Base-by-base conservation (phyloP, 2,797 vertebrate species). In the Pangasius krempfi region DNA sequence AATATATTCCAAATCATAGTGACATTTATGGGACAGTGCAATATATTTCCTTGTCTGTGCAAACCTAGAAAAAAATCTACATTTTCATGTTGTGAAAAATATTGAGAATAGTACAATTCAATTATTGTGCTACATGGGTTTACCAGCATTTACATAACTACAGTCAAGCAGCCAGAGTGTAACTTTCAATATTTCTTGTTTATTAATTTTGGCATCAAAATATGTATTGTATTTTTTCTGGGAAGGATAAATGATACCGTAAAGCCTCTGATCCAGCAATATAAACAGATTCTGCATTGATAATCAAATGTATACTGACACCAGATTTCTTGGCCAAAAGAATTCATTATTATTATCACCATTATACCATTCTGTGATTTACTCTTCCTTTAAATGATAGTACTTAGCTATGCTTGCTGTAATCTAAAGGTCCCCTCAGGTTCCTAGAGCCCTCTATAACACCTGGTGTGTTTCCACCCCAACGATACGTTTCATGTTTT, bases 1-100 rank as follows among this genome's bases (percentile, higher is more conserved):
- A 84, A 22, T 84, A 47, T 82, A 75, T 88, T 83, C 13, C 37
- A 83, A 88, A 84, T 88, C 80, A 88, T 12, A 33, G 80, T 84
- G 80, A 75, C 80, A 62, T 84, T 88, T 88, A 88, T 88, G 80
- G 87, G 68, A 75, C 56, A 52, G 56, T 16, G 18, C 33, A 3
- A 82, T 82, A 62, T 82, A 82, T 82, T 62, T 60, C 22, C 79
- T 60, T 60, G 33, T 60, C 79, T 60, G 54, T 60, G 56, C 56
- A 82, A 40, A 82, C 22, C 10, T 60, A 13, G 5, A 22, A 16
- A 25, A 33, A 12, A 5, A 13, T 72, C 12, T 30, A 68, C 14
- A 72, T 72, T 75, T 75, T 75, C 22, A 79, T 33, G 14, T 20
- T 10, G 3, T 54, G 6, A 33, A 56, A 33, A 78, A 78, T 14